Evolutionary conservation across 2,797 vertebrate genomes (phyloP), one percentile per base, ranked within the genome.

Genomic region (Phoebastria nigripes): DNA sequence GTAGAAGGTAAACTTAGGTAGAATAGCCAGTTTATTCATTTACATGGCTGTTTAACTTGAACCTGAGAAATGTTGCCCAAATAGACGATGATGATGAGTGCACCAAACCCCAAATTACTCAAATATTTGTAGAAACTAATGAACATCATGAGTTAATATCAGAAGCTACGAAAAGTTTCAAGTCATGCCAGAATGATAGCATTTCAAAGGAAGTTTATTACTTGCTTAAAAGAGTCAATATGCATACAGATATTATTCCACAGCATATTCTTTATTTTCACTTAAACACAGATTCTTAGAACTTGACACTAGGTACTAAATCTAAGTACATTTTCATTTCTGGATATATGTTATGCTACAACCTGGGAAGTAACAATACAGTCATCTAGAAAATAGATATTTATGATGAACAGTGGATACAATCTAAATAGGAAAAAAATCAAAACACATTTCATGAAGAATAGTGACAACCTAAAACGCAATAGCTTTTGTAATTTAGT

Each of bases 231-330:
- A 97, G 97, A 97, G 94, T 98, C 98, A 97, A 95, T 98, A 97
- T 98, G 88, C 98, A 97, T 97, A 97, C 93, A 97, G 56, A 24
- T 92, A 70, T 97, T 97, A 98, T 98, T 98, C 97, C 98, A 98
- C 94, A 97, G 91, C 94, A 97, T 94, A 93, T 92, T 96, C 97
- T 98, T 98, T 98, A 98, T 98, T 98, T 97, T 96, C 80, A 95
- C 83, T 97, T 92, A 86, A 97, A 91, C 89, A 97, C 96, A 98
- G 92, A 92, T 65, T 52, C 93, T 91, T 93, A 73, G 92, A 92
- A 92, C 70, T 97, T 95, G 91, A 97, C 89, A 97, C 97, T 97
- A 97, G 80, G 94, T 95, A 97, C 96, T 97, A 96, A 92, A 78
- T 96, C 87, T 76, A 97, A 97, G 96, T 97, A 98, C 97, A 98